phyloP scores from a whole-genome alignment of 2,113 vertebrate species.

The Loxodonta africana region DNA sequence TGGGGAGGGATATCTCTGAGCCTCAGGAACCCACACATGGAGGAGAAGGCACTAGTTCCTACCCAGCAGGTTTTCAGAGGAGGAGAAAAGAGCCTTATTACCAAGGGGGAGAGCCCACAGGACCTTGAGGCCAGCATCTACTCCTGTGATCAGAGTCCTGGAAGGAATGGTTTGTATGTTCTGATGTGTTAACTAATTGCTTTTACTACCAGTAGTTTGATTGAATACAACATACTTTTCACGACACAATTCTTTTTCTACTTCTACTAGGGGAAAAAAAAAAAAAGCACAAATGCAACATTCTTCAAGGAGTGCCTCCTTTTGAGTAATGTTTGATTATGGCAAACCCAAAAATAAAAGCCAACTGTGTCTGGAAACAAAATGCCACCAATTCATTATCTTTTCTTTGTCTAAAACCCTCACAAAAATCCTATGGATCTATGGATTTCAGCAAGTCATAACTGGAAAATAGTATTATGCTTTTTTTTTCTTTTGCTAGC shows the following conservation, averaged over 20 bases:
- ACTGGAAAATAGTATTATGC: neutral
- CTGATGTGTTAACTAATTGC: neutral
- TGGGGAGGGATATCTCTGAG: neutral
- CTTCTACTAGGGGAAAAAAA: neutral
- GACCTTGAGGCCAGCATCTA: rapidly evolving
- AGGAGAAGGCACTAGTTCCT: neutral
- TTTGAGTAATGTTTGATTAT: neutral
- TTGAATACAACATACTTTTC: neutral
- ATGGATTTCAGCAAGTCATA: neutral
- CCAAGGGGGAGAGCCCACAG: rapidly evolving
- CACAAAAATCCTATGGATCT: no score
- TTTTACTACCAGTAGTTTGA: neutral
- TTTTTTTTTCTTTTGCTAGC: neutral
- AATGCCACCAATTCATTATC: no score
- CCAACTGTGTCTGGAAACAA: rapidly evolving
- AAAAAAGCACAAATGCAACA: neutral
- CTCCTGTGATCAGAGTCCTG: rapidly evolving
- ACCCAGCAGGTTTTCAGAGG: neutral
- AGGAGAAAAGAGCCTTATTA: neutral
- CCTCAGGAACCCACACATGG: neutral
- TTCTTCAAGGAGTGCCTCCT: neutral
- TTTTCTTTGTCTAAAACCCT: no score
- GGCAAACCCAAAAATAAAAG: neutral
- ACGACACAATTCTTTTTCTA: neutral
- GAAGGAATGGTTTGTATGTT: rapidly evolving